Conservation (phyloP, 1,140 invertebrate genomes). For the Pseudomyrmex cubaensis region DNA sequence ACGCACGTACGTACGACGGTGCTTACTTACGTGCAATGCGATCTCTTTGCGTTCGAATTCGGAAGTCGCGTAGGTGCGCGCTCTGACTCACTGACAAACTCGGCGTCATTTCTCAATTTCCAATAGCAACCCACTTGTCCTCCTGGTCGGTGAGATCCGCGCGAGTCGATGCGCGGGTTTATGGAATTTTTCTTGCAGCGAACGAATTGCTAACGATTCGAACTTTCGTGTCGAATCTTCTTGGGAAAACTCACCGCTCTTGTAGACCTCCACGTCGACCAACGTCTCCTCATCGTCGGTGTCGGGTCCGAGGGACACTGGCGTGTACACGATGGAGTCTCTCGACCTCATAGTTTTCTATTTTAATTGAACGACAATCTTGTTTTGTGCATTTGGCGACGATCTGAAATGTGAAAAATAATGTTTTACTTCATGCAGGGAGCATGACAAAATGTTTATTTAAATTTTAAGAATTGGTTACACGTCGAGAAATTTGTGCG, state of each 20-base stretch:
- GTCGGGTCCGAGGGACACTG: constrained; percentile 83
- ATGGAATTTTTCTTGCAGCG: too few relatives aligned
- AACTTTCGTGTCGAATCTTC: background rate
- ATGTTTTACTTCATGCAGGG: background rate
- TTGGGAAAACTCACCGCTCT: constrained; percentile 79
- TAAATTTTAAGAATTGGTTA: too few relatives aligned
- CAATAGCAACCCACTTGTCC: constrained; percentile 62
- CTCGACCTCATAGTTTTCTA: constrained; percentile 79
- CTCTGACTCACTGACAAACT: constrained; percentile 47
- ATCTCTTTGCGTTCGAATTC: constrained; percentile 67
- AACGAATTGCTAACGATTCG: too few relatives aligned
- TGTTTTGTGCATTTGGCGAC: constrained; percentile 39
- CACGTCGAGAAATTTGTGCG: too few relatives aligned
- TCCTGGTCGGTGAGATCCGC: constrained; percentile 53
- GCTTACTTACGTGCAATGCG: constrained; percentile 42
- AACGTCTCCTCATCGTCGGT: constrained; percentile 84
- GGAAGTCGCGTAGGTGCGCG: constrained; percentile 67
- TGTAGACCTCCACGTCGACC: constrained; percentile 84
- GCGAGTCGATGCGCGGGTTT: too few relatives aligned
- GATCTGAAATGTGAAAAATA: constrained; percentile 53
- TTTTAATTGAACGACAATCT: background rate
- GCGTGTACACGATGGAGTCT: constrained; percentile 83
- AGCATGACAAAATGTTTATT: too few relatives aligned
- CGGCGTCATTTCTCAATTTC: constrained; percentile 32
- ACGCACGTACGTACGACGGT: too few relatives aligned